phyloP scores from a whole-genome alignment of 2,113 vertebrate genomes.

The Trichomycterus rosablanca region DNA sequence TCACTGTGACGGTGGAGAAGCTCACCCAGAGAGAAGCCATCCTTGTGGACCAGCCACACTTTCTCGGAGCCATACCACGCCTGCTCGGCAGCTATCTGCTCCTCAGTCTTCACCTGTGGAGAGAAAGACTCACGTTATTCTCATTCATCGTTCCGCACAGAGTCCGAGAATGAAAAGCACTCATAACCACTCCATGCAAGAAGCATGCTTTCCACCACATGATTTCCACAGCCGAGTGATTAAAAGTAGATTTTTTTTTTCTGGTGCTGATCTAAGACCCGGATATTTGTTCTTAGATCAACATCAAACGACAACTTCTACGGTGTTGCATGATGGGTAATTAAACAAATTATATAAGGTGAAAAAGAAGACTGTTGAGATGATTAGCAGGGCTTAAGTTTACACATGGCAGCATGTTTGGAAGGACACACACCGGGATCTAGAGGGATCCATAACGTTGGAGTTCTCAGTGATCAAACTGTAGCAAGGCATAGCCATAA shows the following conservation, averaged over 20 bases:
- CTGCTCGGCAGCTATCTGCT: constrained; percentile 89
- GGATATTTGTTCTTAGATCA: too few species aligned
- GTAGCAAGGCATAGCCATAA: too few species aligned
- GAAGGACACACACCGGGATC: too few species aligned
- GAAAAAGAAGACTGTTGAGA: too few species aligned
- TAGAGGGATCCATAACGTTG: too few species aligned
- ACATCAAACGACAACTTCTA: constrained; percentile 12
- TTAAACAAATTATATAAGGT: too few species aligned
- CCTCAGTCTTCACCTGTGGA: constrained; percentile 86
- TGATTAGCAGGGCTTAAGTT: constrained; percentile 5
- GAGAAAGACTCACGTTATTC: constrained; percentile 13
- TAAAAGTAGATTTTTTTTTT: background rate
- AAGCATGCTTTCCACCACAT: background rate
- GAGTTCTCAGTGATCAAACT: too few species aligned
- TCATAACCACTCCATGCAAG: constrained; percentile 32
- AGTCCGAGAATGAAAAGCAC: background rate
- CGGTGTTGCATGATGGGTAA: background rate
- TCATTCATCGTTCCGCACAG: background rate
- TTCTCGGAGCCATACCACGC: constrained; percentile 94
- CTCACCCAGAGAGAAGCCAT: constrained; percentile 93
- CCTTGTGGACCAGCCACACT: constrained; percentile 93
- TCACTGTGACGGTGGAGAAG: background rate
- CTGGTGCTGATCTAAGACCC: constrained; percentile 3
- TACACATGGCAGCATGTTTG: background rate
- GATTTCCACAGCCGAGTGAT: background rate